Evolutionary conservation across 2,797 vertebrate genomes (phyloP).

Genomic region (Sebastes hopkinsi): DNA sequence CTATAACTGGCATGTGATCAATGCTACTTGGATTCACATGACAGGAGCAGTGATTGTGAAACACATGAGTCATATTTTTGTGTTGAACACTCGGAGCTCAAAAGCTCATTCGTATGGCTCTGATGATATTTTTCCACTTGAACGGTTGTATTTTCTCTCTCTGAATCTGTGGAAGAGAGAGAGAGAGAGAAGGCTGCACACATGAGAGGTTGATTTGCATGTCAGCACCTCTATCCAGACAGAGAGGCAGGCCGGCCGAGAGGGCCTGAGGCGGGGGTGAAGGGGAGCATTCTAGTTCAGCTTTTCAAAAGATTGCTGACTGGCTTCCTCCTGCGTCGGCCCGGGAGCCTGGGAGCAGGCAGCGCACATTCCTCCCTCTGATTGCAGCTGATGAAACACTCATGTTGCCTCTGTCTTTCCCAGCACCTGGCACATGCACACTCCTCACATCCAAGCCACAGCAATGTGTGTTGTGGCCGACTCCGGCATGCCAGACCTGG

Average conservation of each 20-base stretch:
- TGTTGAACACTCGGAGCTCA: conserved; percentile 23
- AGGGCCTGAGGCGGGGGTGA: conserved; percentile 37
- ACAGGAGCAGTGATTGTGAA: conserved; percentile 26
- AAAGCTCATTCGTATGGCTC: conserved; percentile 50
- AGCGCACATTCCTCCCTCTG: conserved; percentile 75
- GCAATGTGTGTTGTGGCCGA: conserved; percentile 51
- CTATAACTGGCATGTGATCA: background rate
- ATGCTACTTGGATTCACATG: conserved; percentile 10
- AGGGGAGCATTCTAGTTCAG: conserved; percentile 65
- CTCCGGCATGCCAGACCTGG: conserved; percentile 36
- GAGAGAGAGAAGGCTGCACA: background rate
- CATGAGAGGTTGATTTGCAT: conserved; percentile 60
- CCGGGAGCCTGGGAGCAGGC: conserved; percentile 64
- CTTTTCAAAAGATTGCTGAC: conserved; percentile 79
- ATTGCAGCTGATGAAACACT: conserved; percentile 81
- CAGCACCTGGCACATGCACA: conserved; percentile 67
- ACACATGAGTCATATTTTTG: conserved; percentile 30
- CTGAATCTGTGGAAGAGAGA: conserved; percentile 24
- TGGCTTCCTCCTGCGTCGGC: conserved; percentile 73
- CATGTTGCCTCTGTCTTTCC: conserved; percentile 69
- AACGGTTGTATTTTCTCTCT: conserved; percentile 28
- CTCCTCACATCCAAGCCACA: conserved; percentile 58
- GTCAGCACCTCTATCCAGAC: conserved; percentile 74
- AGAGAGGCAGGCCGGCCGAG: conserved; percentile 54
- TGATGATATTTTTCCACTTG: conserved; percentile 67